phyloP scores from a whole-genome alignment of 2,797 vertebrate species.

The Hydrophis major region DNA sequence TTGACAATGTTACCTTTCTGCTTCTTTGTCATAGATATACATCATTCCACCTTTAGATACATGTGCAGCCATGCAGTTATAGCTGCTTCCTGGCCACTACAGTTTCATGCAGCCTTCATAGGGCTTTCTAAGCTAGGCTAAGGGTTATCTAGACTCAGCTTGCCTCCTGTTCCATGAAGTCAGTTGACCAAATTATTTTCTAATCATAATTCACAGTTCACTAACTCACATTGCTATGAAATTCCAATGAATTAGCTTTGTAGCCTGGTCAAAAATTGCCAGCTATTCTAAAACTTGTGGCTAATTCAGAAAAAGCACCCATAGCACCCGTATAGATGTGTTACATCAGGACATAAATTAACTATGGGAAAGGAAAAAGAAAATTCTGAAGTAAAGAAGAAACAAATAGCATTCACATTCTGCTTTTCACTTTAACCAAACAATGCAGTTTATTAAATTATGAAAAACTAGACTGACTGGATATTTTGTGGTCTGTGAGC shows the following conservation, averaged over 20 bases:
- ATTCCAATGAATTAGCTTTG: neutral
- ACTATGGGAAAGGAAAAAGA: neutral
- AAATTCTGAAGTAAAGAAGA: neutral
- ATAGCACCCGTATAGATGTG: neutral
- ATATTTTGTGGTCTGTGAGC: neutral
- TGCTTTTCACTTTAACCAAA: neutral
- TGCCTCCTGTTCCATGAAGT: neutral
- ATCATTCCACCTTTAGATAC: neutral
- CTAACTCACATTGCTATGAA: neutral
- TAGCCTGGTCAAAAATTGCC: neutral
- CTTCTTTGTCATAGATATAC: neutral
- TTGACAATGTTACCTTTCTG: neutral
- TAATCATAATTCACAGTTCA: neutral
- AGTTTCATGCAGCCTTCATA: neutral
- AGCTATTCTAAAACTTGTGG: neutral
- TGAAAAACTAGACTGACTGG: neutral
- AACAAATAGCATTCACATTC: neutral
- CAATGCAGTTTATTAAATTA: neutral
- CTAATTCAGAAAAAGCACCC: neutral
- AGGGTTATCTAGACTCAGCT: neutral
- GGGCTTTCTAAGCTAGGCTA: neutral
- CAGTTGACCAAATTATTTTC: neutral
- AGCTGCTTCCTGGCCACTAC: neutral
- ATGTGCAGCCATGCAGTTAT: neutral
- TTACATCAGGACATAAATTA: neutral